Base-by-base conservation (phyloP, 1,140 invertebrate genomes). In the Macrocentrus cingulum region DNA sequence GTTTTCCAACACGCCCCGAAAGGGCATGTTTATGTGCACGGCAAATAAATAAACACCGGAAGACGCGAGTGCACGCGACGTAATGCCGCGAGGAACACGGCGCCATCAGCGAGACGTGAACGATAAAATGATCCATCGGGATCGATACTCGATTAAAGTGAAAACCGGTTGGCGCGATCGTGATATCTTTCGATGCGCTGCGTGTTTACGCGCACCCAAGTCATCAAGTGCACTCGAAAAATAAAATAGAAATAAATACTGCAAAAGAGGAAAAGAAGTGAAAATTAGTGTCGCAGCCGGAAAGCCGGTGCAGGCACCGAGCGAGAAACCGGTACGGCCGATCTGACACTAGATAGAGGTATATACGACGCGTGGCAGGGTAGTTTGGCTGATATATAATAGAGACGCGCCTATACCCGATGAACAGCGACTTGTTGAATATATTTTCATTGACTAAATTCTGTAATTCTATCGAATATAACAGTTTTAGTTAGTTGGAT, bases 261-360 rank as follows among this genome's bases (percentile, higher is more conserved):
- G 41, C 7, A 18, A 29, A 29, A 9, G 25, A 29, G 18, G 41
- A 16, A 42, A 42, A 16, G 41, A 42, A 42, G 18, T 42, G 41
- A 42, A 42, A 42, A 42, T 42, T 42, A 42, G 41, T 42, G 25
- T 29, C 25, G 25, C 25, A 29, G 25, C 9, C 25, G 25, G 25
- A 9, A 29, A 29, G 25, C 25, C 9, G 25, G 4, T 4, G 25
- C 9, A 5, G 9, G 4, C 25, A 5, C 25, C 25, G 25, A 15
- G 25, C 41, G 54, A 56, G 44, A 56, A 56, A 56, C 54, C 54
- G 54, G 54, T 56, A 56, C 29, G 54, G 49, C 49, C 46, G 54
- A 56, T 56, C 54, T 45, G 44, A 39, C 54, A 45, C n/a, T n/a
- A n/a, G n/a, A n/a, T n/a, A 15, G 39, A 56, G 54, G 49, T 56